These are phyloP conservation scores for Oreochromis aureus DNA, from an alignment of 2,113 vertebrate genomes.

Conservation along the genomic window DNA sequence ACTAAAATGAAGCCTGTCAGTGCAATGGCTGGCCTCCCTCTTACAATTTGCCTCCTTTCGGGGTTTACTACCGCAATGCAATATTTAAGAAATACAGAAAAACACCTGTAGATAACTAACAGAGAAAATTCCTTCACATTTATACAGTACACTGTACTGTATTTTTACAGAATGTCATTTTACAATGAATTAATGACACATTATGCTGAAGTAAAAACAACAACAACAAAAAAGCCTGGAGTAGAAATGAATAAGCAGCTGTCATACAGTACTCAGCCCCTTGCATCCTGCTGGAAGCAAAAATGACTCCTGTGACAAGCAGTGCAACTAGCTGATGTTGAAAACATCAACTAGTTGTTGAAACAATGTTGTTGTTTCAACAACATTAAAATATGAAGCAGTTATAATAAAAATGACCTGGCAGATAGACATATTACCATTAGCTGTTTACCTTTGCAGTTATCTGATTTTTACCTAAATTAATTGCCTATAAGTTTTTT, in stretches of 20 bases:
- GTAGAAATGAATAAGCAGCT: neutral
- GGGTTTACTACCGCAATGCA: neutral
- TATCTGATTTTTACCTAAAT: neutral
- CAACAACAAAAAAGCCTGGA: neutral
- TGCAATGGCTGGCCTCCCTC: neutral
- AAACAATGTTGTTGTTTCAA: neutral
- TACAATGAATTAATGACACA: neutral
- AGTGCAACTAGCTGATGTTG: neutral
- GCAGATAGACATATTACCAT: neutral
- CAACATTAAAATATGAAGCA: neutral
- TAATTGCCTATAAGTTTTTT: neutral
- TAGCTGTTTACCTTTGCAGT: neutral
- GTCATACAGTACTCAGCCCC: neutral
- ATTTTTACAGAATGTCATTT: neutral
- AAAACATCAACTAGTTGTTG: no score
- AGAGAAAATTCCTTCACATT: neutral
- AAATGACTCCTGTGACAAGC: neutral
- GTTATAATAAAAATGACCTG: neutral
- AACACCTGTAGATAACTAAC: neutral
- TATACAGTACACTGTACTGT: neutral
- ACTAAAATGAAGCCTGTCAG: neutral
- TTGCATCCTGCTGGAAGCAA: accelerated
- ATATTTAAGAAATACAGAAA: neutral
- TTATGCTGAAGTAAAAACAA: neutral
- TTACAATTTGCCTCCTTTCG: neutral